Base-by-base conservation (phyloP, 2,888 invertebrate genomes). In the Philereme vetulata region DNA sequence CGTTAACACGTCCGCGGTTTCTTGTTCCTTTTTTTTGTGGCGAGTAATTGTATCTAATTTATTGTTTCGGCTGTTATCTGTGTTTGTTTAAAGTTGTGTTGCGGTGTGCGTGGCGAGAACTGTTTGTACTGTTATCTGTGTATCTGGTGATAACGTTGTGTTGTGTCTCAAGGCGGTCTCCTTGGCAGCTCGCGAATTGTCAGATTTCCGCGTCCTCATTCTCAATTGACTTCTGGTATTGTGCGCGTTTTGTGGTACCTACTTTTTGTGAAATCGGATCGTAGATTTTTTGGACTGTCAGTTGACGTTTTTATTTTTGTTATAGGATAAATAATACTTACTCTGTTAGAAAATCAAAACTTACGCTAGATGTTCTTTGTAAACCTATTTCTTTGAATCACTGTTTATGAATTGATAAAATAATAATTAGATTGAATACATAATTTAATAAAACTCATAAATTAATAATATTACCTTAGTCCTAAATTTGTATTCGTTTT, bases 1-100 rank as follows among this genome's bases (percentile, higher is more conserved):
- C 81, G 81, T 72, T 75, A 79, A 77, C 81, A 84, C 84, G 85
- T 82, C 81, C 78, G 80, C 76, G 76, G 76, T 78, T 78, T 84
- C 82, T 78, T 80, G 82, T 81, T 79, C 80, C 77, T 80, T 78
- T 80, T 78, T 74, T 74, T 70, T 72, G 64, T 66, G 60, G 71
- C 73, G 62, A 64, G 60, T 64, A 59, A 66, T 67, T 66, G 75
- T 72, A 72, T 76, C 78, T 76, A 80, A 81, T 79, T 78, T 73
- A 77, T 81, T 72, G 74, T 77, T 76, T 73, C 59, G 75, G 68
- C 65, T 67, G 66, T 79, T 81, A 80, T 80, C 78, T 21, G 76
- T 73, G 74, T 62, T 65, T 68, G 65, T 71, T 71, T 68, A 60
- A 66, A 64, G 54, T 59, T 65, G 64, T 66, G 59, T 64, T 62